These are phyloP conservation scores for Antedon bifida DNA, from an alignment of 35 echinoderm and acorn worm genomes.

Conservation along the genomic window DNA sequence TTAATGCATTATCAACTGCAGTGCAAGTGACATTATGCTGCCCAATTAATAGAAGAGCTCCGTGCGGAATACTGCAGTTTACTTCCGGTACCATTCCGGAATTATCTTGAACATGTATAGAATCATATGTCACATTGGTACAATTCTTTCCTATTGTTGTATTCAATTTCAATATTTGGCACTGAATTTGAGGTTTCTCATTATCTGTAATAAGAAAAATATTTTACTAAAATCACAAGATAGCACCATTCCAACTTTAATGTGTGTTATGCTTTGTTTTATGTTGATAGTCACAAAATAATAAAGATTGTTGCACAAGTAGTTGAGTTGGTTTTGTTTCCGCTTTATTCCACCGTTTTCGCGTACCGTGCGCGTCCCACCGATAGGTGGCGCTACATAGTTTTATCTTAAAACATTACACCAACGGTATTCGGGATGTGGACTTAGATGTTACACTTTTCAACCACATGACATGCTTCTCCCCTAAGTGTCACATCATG, in stretches of 20 bases:
- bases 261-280: not conserved
- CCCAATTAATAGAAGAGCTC: not conserved
- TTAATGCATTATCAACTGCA: not conserved
- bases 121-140: not conserved
- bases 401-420: too few species aligned
- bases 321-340: too few species aligned
- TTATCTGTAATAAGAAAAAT: not conserved
- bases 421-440: too few species aligned
- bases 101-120: not conserved
- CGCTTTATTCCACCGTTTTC: too few species aligned
- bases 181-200: not conserved
- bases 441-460: too few species aligned
- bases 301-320: too few species aligned
- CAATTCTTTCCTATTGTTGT: not conserved
- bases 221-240: not conserved
- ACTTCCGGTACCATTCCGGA: not conserved
- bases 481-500: too few species aligned
- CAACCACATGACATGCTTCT: too few species aligned
- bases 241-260: not conserved
- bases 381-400: too few species aligned
- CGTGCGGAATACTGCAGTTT: not conserved
- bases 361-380: too few species aligned
- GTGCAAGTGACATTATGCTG: not conserved
- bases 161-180: not conserved
- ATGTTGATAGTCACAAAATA: not conserved